Evolutionary conservation across 2,797 vertebrate species (phyloP), one percentile per base, ranked within the genome.

Genomic region (Acridotheres tristis): DNA sequence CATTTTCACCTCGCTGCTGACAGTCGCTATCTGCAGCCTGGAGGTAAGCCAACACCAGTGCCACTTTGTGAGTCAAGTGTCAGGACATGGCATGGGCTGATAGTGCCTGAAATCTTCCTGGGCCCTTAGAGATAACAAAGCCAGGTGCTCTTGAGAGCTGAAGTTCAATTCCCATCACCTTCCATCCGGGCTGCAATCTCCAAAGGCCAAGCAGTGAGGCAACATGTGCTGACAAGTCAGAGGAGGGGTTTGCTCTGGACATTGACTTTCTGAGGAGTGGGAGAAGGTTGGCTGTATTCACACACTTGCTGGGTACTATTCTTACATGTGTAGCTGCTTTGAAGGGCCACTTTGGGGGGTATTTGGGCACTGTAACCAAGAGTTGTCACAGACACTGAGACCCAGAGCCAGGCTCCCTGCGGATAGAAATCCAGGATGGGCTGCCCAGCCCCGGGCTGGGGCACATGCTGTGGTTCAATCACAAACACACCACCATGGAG

Each of bases 11-110:
- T 97, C 51, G 0, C 53, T 75, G 94, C 95, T 94, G 88, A 97
- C 96, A 93, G 90, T 89, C 4, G 3, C 96, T 96, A 98, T 98
- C 97, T 97, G 55, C 68, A 90, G 88, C 76, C 86, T 97, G 97
- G 97, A 98, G 93, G 87, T 86, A 93, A 96, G 96, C 96, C 97
- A 97, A 97, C 97, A 97, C 90, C 96, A 96, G 89, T 71, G 92
- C 91, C 96, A 98, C 97, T 98, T 98, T 98, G 97, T 98, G 98
- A 97, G 98, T 96, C 90, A 97, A 98, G 97, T 98, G 98, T 97
- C 93, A 93, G 94, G 97, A 98, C 97, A 98, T 98, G 97, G 97
- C 96, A 97, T 13, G 93, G 97, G 32, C 93, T 79, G 97, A 98
- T 97, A 97, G 85, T 67, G 93, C 95, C 94, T 96, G 96, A 96